Base-by-base conservation (phyloP, 2,797 vertebrate genomes). In the Limosa lapponica region DNA sequence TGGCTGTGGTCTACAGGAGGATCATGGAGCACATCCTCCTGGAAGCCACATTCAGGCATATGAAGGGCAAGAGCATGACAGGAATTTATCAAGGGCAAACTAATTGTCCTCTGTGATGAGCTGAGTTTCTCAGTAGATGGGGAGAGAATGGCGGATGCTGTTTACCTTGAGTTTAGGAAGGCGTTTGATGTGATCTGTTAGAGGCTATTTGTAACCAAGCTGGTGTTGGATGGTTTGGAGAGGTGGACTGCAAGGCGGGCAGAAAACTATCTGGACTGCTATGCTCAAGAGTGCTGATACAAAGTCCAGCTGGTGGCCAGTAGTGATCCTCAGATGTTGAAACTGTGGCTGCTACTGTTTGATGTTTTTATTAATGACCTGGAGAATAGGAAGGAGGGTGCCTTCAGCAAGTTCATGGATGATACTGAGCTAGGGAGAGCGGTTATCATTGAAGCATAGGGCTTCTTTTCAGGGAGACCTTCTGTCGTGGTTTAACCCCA, bases 61-160 rank as follows among this genome's bases (percentile, higher is more conserved):
- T 41, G 30, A 82, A 74, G 44, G 44, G 39, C n/a, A 59, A 75
- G 46, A 62, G 28, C 0, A 0, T 32, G 25, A 69, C 1, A 5
- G 1, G 28, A 69, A 30, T 73, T 82, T 69, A 52, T 61, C 6
- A 70, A 37, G 9, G 39, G 16, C 41, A 70, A 30, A 18, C 44
- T 55, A 37, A 30, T 43, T 73, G 22, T 81, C 55, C 23, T 88
- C 19, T 73, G 0, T 82, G 48, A 24, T 75, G 39, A 82, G 49
- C 16, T 2, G 6, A 41, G 46, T 49, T n/a, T 32, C 51, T 75
- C 41, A 62, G 19, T 32, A 34, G 19, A 6, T 66, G n/a, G 7
- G 4, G 16, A 74, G 61, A 62, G 67, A 46, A 73, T 12, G 16
- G 25, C 55, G 28, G 3, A 12, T 59, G 5, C 65, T 59, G 27